Evolutionary conservation across 1,140 invertebrate genomes (phyloP).

Genomic region (Ooceraea biroi): DNA sequence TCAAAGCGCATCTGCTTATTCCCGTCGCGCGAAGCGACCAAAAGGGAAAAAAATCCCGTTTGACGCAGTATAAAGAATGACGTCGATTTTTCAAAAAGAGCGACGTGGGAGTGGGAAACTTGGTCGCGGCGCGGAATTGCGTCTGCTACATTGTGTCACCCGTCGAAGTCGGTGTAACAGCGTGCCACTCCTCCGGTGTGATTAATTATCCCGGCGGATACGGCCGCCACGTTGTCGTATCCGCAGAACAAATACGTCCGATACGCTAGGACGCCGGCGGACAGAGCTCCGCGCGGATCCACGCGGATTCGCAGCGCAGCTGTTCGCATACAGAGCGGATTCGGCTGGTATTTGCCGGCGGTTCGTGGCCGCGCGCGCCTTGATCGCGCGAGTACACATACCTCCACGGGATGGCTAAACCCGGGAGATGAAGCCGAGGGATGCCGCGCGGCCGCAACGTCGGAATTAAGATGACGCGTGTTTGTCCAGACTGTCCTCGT

Average conservation of each 20-base stretch:
- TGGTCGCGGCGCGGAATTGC: constrained; percentile 46
- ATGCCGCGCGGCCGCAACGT: neutral
- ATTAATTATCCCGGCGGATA: constrained; percentile 53
- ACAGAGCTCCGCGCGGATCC: too few relatives aligned
- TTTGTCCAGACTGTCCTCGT: neutral
- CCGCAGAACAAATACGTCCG: constrained; percentile 54
- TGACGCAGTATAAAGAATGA: constrained; percentile 38
- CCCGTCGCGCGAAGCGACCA: neutral
- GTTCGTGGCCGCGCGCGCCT: constrained; percentile 21
- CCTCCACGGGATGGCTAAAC: neutral
- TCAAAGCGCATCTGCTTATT: constrained; percentile 43
- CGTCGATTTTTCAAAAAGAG: constrained; percentile 50
- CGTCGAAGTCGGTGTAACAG: constrained; percentile 16
- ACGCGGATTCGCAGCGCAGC: constrained; percentile 1
- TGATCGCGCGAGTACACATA: constrained; percentile 24
- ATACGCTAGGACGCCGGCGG: neutral
- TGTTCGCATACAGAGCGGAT: constrained; percentile 7
- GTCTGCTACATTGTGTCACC: constrained; percentile 35
- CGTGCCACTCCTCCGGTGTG: neutral
- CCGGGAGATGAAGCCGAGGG: too few relatives aligned
- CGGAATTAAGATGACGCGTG: constrained; percentile 46
- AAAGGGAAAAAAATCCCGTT: constrained; percentile 23
- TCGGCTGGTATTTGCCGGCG: constrained; percentile 31
- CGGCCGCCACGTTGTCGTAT: constrained; percentile 18
- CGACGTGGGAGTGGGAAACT: neutral